Evolutionary conservation across 2,113 vertebrate genomes (phyloP), one percentile per base, ranked within the genome.

Genomic region (Odobenus rosmarus): DNA sequence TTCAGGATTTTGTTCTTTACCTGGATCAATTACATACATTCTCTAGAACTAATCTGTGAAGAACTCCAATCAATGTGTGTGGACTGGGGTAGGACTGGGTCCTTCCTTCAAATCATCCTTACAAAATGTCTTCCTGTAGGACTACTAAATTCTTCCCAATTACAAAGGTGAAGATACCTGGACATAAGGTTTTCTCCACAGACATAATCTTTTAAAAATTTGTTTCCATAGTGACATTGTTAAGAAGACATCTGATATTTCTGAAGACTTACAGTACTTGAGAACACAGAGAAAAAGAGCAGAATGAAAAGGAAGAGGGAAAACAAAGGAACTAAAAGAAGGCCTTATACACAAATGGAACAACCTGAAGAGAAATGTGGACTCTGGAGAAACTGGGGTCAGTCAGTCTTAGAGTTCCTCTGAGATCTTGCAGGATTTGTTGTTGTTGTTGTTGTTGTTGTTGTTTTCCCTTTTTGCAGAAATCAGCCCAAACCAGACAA

Each of bases 171-270:
- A 97, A 97, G 93, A 71, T 53, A 98, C 96, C 95, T 97, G 93
- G 90, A 69, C 72, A 83, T 82, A 88, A 95, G 95, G 15, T 95
- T 94, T 97, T 61, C 88, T 97, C 97, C 96, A 97, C 31, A 97
- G 90, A 87, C 96, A 98, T 64, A 94, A 97, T 46, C 4, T 82
- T 98, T 97, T 95, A 97, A 97, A 95, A 98, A 96, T 98, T 97
- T 98, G 96, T 98, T 98, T 98, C 98, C 98, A 98, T 98, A 98
- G 98, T 97, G 97, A 98, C 97, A 98, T 97, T 96, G 90, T 98
- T 98, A 98, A 97, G 53, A 76, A 86, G 96, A 46, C 15, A 95
- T 57, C 39, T 97, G 98, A 93, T 67, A 97, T 88, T 98, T 88
- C 61, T 53, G 0, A 97, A 98, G 93, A 71, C 96, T 98, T 97